Evolutionary conservation across 2,113 vertebrate species (phyloP), one percentile per base, ranked within the genome.

Genomic region (Carassius carassius): DNA sequence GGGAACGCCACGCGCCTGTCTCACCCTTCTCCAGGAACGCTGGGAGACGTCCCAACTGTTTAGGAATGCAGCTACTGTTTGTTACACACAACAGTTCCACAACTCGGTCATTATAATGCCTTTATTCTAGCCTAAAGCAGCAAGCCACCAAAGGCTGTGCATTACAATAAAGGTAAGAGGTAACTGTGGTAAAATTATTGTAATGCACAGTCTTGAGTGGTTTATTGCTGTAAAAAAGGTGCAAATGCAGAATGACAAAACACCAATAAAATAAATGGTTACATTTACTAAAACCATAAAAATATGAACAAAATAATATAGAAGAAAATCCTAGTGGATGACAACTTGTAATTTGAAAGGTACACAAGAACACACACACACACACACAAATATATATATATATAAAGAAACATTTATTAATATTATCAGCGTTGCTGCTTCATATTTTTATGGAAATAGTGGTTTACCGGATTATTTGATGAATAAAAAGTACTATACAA

Each of bases 21-120:
- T 51, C 14, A 51, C 75, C 81, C 85, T 80, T 78, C 80, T 82
- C 7, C 56, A 65, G 63, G 35, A 76, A 54, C 75, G 32, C 69
- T 41, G 60, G 4, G 85, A 78, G 29, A 78, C 12, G 72, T 70
- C 23, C 29, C 16, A 19, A 37, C 47, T 13, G 25, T 70, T 77
- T 19, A 49, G 35, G 23, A 58, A 72, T 74, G 60, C 25, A 29
- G n/a, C 23, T 13, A 63, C 19, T 62, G 74, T 86, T 77, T 72
- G 29, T 51, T 51, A 51, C 14, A 51, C 49, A 51, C 49, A 51
- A 51, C 1, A 51, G 13, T 51, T 51, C 9, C 73, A 9, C 47
- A 54, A 17, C 9, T 76, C 4, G 16, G 6, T 70, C 9, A 12
- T 41, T 21, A n/a, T 41, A 41, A 41, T 41, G 21, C 19, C 35